A percentile compares a stretch with the other conserved stretches of the same genome.
phyloP scores from a whole-genome alignment of 2,797 vertebrate genomes.

The Glossophaga mutica region DNA sequence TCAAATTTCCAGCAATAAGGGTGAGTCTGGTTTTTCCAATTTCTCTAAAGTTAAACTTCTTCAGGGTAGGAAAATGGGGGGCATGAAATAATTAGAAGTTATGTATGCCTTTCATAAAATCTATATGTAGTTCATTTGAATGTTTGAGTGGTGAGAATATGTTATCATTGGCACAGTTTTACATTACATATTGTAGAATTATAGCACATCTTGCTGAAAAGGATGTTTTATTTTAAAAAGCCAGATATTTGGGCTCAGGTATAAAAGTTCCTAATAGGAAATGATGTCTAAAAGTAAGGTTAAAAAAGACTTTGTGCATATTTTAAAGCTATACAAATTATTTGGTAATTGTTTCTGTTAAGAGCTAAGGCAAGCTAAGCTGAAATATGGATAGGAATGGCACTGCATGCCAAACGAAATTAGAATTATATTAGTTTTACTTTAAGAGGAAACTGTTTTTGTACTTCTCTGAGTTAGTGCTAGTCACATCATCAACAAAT shows the following conservation, averaged over 20 bases:
- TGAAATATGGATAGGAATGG: background rate
- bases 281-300: background rate
- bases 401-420: background rate
- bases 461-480: background rate
- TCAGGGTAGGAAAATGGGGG: background rate
- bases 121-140: background rate
- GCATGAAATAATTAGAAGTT: background rate
- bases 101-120: background rate
- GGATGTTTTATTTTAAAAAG: background rate
- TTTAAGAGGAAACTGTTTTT: background rate
- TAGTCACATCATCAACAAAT: background rate
- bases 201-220: background rate
- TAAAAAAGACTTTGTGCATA: background rate
- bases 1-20: background rate
- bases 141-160: background rate
- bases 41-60: background rate
- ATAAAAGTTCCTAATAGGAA: background rate
- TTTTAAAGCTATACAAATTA: background rate
- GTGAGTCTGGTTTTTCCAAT: background rate
- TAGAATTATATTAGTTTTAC: background rate
- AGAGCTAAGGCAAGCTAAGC: background rate
- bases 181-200: background rate
- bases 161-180: background rate
- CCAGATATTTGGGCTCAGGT: background rate
- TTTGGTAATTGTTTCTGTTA: slow-evolving; percentile 1